Base-by-base conservation (phyloP, 2,888 invertebrate species). In the Prenolepis imparis region DNA sequence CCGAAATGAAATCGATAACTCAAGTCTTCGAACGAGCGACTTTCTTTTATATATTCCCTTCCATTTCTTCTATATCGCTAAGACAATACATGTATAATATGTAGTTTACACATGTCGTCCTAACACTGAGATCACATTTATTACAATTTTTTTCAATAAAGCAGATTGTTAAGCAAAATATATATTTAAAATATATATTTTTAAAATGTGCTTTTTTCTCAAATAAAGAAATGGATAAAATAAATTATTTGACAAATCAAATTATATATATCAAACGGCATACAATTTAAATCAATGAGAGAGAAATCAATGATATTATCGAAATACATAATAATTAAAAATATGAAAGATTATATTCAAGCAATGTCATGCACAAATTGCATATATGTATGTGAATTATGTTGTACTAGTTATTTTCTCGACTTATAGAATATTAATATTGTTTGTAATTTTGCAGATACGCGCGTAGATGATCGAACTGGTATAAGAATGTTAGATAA, bases 21-120 rank as follows among this genome's bases (percentile, higher is more conserved):
- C 84, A 84, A 89, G 83, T 77, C 63, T 48, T 63, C 70, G 68
- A 67, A 85, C 36, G 67, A 67, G 24, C 75, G 84, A 85, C 85
- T 84, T 84, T 86, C 88, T 90, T 92, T 93, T 92, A 92, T 93
- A 93, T 84, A 77, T 86, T 83, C 88, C 91, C 92, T 90, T 61
- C 59, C 68, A 77, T 77, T 55, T 77, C 41, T 55, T 59, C 21
- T n/a, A n/a, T 48, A 3, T 21, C 24, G 4, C 21, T 36, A 70
- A 32, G 44, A 32, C n/a, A 59, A 55, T 41, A 66, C n/a, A n/a
- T 18, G 11, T 32, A 5, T 32, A 67, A 67, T 77, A n/a, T n/a
- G n/a, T n/a, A n/a, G n/a, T 39, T 39, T 44, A 44, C 18, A 59
- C 57, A 59, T 70, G 36, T 59, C 32, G 24, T 59, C 36, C 24